phyloP scores from a whole-genome alignment of 2,888 invertebrate genomes.

The Anorthoa munda region DNA sequence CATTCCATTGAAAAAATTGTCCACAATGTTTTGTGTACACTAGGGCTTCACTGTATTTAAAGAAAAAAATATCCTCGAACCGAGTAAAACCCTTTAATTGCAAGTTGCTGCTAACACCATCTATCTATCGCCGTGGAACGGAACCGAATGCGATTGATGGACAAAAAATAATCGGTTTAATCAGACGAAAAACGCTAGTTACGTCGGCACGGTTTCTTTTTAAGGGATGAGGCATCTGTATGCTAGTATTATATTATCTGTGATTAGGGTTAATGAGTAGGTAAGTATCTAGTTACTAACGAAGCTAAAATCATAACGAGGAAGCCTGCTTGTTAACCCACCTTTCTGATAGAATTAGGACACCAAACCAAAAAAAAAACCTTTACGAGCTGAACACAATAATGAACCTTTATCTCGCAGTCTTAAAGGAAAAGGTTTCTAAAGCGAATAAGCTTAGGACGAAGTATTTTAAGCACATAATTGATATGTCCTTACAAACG shows the following conservation, averaged over 20 bases:
- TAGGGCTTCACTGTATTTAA: too few species aligned
- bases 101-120: too few species aligned
- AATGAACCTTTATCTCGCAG: constrained; percentile 34
- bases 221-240: too few species aligned
- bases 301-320: not conserved
- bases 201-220: too few species aligned
- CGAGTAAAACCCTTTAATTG: too few species aligned
- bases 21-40: not conserved
- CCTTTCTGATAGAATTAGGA: not conserved
- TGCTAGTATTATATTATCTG: too few species aligned
- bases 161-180: too few species aligned
- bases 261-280: not conserved
- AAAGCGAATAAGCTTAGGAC: constrained; percentile 54
- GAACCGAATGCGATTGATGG: too few species aligned
- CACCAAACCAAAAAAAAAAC: not conserved
- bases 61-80: too few species aligned
- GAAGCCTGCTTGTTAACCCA: not conserved
- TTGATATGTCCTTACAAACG: constrained; percentile 61
- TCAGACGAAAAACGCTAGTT: too few species aligned
- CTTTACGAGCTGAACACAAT: constrained; percentile 2
- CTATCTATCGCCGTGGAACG: too few species aligned
- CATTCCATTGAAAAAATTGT: too few species aligned
- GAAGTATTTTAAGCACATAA: constrained; percentile 65
- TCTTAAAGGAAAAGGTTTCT: constrained; percentile 45
- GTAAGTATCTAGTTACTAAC: not conserved